These are phyloP conservation scores for Alauda arvensis DNA, from an alignment of 2,797 vertebrate genomes.

Conservation along the genomic window DNA sequence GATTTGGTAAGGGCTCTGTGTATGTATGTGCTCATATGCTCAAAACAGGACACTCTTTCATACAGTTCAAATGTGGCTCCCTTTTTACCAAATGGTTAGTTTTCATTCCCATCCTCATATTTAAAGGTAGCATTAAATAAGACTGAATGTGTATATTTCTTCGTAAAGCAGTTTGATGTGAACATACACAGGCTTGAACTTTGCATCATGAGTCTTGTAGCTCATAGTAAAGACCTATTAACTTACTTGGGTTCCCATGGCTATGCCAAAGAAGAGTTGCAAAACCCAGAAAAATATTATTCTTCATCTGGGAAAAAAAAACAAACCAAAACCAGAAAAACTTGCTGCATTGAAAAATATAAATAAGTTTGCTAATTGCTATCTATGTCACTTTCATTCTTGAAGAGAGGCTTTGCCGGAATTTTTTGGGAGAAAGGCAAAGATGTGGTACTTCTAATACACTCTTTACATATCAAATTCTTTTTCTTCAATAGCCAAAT, in stretches of 20 bases:
- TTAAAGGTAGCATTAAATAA: not conserved
- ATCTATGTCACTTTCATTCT: not conserved
- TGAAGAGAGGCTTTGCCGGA: not conserved
- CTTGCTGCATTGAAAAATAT: not conserved
- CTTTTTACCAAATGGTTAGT: not conserved
- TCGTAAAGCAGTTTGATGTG: not conserved
- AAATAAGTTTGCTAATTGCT: not conserved
- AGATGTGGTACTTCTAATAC: not conserved
- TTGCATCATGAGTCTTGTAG: not conserved
- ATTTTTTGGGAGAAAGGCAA: not conserved
- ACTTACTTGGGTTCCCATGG: not conserved
- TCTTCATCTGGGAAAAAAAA: not conserved
- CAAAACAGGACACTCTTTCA: not conserved
- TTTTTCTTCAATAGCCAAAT: not conserved
- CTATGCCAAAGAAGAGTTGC: not conserved
- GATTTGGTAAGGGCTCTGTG: not conserved
- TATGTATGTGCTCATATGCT: not conserved
- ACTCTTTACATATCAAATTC: not conserved
- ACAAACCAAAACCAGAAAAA: not conserved
- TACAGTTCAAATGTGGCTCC: not conserved
- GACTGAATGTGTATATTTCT: not conserved
- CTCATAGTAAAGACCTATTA: not conserved
- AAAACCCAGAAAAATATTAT: not conserved
- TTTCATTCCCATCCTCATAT: not conserved
- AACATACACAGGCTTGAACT: not conserved